Percentiles rank a stretch among this genome's conserved stretches.
Conservation (phyloP, 2,113 vertebrate genomes). For the Ibidorhyncha struthersii region DNA sequence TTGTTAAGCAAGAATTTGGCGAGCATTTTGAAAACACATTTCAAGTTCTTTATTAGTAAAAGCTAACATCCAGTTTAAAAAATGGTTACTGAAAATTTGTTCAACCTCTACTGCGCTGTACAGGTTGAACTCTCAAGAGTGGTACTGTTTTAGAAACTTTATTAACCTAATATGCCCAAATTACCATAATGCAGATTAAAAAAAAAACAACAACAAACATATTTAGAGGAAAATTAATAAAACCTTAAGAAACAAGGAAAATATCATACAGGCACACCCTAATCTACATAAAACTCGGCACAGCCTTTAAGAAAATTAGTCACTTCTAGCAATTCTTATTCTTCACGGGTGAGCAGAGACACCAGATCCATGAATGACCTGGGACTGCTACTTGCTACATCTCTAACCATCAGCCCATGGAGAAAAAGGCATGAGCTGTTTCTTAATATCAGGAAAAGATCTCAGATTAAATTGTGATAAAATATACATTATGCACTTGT, state of each 20-base stretch:
- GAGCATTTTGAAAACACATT: neutral
- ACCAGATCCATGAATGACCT: conserved; percentile 58
- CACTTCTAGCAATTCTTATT: conserved; percentile 45
- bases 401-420: conserved; percentile 56
- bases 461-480: conserved; percentile 59
- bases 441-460: conserved; percentile 56
- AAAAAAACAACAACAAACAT: neutral
- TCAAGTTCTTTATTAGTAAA: neutral
- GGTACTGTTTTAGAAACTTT: neutral
- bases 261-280: neutral
- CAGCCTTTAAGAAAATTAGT: conserved; percentile 27
- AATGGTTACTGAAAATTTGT: neutral
- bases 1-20: neutral
- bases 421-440: conserved; percentile 57
- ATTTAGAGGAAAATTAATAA: neutral
- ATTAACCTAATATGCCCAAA: neutral
- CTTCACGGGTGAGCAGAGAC: conserved; percentile 32
- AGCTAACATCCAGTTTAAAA: neutral
- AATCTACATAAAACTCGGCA: neutral
- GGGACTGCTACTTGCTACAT: conserved; percentile 59
- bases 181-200: neutral
- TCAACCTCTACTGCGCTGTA: neutral
- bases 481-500: conserved; percentile 68
- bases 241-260: neutral
- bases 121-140: neutral